Conservation (phyloP, 2,888 invertebrate species). For the Oxytorus armatus region DNA sequence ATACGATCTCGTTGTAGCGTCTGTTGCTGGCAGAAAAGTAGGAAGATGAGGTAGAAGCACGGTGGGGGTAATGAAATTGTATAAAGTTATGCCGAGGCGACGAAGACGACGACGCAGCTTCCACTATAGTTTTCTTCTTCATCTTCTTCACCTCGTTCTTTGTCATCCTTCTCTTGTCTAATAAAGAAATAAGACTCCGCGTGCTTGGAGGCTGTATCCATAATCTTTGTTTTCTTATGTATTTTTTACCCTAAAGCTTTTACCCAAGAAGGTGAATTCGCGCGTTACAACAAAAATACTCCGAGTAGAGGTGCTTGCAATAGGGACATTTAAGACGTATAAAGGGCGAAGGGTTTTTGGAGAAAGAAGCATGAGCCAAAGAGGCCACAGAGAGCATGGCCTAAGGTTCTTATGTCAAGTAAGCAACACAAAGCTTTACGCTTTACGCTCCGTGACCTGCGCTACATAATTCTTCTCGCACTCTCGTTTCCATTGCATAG, state of each 20-base stretch:
- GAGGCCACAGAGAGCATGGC: slow-evolving; percentile 31
- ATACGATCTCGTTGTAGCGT: slow-evolving; percentile 42
- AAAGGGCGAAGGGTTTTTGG: not conserved
- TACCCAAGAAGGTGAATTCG: slow-evolving; percentile 2
- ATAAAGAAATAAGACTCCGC: slow-evolving; percentile 42
- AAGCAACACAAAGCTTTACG: slow-evolving; percentile 54
- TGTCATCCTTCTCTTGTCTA: slow-evolving; percentile 31
- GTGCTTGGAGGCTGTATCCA: not conserved
- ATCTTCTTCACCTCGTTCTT: slow-evolving; percentile 32
- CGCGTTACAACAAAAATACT: slow-evolving; percentile 11
- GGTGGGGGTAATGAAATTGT: slow-evolving; percentile 77
- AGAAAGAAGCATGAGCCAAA: slow-evolving; percentile 22
- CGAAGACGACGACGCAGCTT: slow-evolving; percentile 45
- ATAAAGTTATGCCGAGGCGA: slow-evolving; percentile 77
- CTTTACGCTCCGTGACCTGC: slow-evolving; percentile 52
- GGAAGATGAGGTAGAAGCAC: slow-evolving; percentile 47
- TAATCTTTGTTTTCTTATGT: slow-evolving; percentile 1
- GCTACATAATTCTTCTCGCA: slow-evolving; percentile 51
- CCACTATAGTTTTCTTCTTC: slow-evolving; percentile 48
- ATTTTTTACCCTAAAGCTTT: slow-evolving; percentile 17
- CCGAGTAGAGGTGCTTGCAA: slow-evolving; percentile 12
- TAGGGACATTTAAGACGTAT: slow-evolving; percentile 4
- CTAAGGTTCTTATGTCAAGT: slow-evolving; percentile 26
- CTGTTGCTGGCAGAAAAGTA: slow-evolving; percentile 49
- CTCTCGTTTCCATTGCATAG: slow-evolving; percentile 12